Percentiles rank a stretch among this genome's conserved stretches.
Evolutionary conservation across 2,888 invertebrate species (phyloP).

Genomic region (Parapristionchus giblindavisi): DNA sequence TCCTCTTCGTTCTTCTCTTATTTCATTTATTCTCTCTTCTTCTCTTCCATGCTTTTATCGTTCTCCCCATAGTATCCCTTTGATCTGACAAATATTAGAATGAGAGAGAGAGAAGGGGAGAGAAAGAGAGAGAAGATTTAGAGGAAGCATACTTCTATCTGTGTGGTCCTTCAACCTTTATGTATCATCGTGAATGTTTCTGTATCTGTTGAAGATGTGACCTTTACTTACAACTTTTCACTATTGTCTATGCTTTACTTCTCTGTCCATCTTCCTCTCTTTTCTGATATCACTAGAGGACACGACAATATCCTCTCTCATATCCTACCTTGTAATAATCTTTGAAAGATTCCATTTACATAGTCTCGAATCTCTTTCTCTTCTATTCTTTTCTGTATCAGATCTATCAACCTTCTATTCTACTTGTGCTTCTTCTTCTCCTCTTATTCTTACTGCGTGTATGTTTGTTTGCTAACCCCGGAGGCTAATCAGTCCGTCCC

Average conservation of each 20-base stretch:
- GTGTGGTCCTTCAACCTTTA: too few relatives aligned
- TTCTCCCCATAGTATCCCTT: neutral
- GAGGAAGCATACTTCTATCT: too few relatives aligned
- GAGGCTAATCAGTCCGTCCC: neutral
- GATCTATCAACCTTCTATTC: neutral
- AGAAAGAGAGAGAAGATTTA: neutral
- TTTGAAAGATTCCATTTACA: neutral
- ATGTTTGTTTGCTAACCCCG: neutral
- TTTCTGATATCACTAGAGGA: neutral
- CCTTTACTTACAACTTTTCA: constrained; percentile 26
- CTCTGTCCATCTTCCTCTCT: neutral
- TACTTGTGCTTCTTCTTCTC: neutral
- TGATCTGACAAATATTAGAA: neutral
- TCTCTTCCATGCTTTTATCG: neutral
- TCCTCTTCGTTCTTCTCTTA: neutral
- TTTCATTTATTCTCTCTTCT: constrained; percentile 23
- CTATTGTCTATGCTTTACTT: constrained; percentile 14
- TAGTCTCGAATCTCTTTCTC: neutral
- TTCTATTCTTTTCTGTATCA: neutral
- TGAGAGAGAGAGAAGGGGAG: neutral
- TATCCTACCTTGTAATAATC: neutral
- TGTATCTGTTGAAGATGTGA: neutral
- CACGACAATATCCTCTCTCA: neutral
- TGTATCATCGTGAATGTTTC: too few relatives aligned
- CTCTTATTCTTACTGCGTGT: neutral